These are phyloP conservation scores for Esox niger DNA, from an alignment of 2,113 vertebrate species.

Conservation along the genomic window DNA sequence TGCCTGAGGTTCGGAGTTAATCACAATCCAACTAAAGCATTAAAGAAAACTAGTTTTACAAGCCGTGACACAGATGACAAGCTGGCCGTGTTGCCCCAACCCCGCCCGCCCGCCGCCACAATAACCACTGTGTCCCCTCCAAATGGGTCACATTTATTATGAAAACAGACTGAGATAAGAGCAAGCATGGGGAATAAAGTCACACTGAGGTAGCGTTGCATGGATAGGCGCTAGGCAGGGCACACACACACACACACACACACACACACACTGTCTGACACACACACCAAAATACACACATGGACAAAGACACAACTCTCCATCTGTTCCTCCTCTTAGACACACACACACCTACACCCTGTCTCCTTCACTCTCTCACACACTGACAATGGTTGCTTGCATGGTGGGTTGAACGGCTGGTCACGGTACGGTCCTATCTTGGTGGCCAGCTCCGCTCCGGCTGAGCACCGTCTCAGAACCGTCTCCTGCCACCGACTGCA, in stretches of 20 bases:
- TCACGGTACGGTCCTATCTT: neutral
- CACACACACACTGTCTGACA: too few relatives aligned
- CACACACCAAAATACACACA: too few relatives aligned
- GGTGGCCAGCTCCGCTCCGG: conserved; percentile 61
- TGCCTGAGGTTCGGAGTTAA: conserved; percentile 42
- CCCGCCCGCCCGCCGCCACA: too few relatives aligned
- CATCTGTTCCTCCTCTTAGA: too few relatives aligned
- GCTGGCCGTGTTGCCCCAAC: neutral
- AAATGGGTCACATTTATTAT: neutral
- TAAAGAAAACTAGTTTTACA: conserved; percentile 34
- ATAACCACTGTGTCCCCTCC: neutral
- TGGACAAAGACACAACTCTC: too few relatives aligned
- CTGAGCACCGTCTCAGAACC: conserved; percentile 27
- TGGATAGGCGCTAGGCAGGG: conserved; percentile 47
- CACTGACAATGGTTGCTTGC: conserved; percentile 18
- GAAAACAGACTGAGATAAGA: conserved; percentile 21
- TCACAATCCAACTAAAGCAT: conserved; percentile 12
- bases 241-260: too few relatives aligned
- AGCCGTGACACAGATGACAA: conserved; percentile 39
- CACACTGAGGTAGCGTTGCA: conserved; percentile 53
- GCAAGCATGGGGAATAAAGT: conserved; percentile 57
- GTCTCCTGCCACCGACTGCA: conserved; percentile 60
- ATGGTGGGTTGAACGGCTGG: conserved; percentile 48
- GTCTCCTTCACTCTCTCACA: neutral
- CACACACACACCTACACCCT: too few relatives aligned